A percentile compares a stretch with the other conserved stretches of the same genome.
phyloP scores from a whole-genome alignment of 1,140 invertebrate genomes.

The Drosophila bocqueti region DNA sequence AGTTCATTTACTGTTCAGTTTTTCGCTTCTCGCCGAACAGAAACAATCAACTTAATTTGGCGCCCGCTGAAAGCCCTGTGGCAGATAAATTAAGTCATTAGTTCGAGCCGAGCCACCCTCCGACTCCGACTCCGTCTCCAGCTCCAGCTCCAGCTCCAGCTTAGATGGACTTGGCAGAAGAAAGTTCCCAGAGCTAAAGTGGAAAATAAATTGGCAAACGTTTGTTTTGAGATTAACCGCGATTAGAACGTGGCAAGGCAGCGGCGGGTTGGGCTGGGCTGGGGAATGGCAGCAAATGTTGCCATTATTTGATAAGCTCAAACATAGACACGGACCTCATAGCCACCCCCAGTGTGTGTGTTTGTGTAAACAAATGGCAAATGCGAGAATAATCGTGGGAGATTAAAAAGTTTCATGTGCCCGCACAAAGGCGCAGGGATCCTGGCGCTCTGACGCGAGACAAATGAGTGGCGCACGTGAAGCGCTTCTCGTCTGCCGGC shows the following conservation, averaged over 20 bases:
- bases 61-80: slow-evolving; percentile 84
- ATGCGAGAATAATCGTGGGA: slow-evolving; percentile 85
- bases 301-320: slow-evolving; percentile 84
- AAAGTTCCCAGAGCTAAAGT: slow-evolving; percentile 73
- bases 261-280: not conserved
- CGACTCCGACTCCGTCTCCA: not conserved
- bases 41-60: slow-evolving; percentile 84
- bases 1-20: slow-evolving; percentile 53
- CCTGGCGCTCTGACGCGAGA: slow-evolving; percentile 53
- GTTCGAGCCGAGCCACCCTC: slow-evolving; percentile 60
- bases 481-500: slow-evolving; percentile 38
- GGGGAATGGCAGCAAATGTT: slow-evolving; percentile 80
- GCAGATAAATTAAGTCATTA: slow-evolving; percentile 85
- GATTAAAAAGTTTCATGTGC: slow-evolving; percentile 84
- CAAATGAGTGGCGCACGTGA: slow-evolving; percentile 81
- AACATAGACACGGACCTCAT: slow-evolving; percentile 66
- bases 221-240: slow-evolving; percentile 85
- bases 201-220: slow-evolving; percentile 85
- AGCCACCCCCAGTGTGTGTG: slow-evolving; percentile 14
- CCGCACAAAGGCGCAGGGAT: slow-evolving; percentile 33
- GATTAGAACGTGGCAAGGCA: slow-evolving; percentile 65
- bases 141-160: not conserved
- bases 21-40: slow-evolving; percentile 24
- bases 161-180: slow-evolving; percentile 14
- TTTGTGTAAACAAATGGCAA: slow-evolving; percentile 84